Percentiles rank a stretch among this genome's conserved stretches.
Evolutionary conservation across 2,113 vertebrate genomes (phyloP).

Genomic region (Tylochromis polylepis): DNA sequence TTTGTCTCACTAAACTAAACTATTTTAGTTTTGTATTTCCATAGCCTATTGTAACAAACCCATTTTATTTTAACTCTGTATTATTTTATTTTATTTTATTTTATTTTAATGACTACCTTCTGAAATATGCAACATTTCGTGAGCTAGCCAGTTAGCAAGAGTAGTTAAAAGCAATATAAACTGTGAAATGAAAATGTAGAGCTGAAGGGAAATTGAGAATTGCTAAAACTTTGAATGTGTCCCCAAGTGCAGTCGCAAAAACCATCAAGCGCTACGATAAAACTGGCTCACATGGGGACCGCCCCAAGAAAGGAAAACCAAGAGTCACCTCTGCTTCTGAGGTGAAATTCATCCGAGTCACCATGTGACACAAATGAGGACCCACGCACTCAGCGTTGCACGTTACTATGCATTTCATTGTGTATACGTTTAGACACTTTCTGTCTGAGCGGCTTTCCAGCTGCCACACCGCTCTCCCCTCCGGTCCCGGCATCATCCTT

Average conservation of each 20-base stretch:
- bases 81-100: neutral
- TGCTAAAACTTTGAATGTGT: neutral
- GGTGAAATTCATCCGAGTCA: neutral
- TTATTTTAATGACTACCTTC: neutral
- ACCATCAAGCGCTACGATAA: neutral
- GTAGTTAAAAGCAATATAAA: neutral
- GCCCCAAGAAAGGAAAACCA: rapidly evolving
- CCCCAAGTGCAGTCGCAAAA: rapidly evolving
- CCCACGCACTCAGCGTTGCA: too few species aligned
- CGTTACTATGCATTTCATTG: too few species aligned
- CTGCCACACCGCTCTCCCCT: too few species aligned
- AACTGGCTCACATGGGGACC: neutral
- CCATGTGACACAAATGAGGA: neutral
- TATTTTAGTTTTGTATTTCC: neutral
- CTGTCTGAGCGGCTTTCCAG: too few species aligned
- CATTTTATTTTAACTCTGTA: neutral
- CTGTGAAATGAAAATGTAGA: neutral
- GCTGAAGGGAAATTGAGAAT: neutral
- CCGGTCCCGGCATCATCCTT: too few species aligned
- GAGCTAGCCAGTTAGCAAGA: neutral
- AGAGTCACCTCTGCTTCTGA: neutral
- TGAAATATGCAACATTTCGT: neutral
- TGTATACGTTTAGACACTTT: too few species aligned
- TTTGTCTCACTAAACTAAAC: neutral
- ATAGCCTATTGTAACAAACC: neutral